phyloP scores from a whole-genome alignment of 2,797 vertebrate genomes.

The Halcyon leucocephala region DNA sequence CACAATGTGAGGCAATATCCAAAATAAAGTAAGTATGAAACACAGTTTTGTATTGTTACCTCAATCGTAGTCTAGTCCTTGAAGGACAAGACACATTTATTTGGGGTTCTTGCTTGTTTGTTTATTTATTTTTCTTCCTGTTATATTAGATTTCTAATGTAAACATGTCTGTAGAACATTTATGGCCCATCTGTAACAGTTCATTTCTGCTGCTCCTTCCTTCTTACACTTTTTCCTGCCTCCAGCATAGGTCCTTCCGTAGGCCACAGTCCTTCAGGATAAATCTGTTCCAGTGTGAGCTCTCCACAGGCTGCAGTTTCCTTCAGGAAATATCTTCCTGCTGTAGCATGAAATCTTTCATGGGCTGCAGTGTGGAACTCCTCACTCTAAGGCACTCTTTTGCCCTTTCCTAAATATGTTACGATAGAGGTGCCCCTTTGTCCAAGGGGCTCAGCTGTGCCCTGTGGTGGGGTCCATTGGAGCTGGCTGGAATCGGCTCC shows the following conservation, averaged over 20 bases:
- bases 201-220: background rate
- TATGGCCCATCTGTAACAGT: no score
- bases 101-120: background rate
- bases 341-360: background rate
- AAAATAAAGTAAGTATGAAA: background rate
- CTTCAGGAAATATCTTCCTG: background rate
- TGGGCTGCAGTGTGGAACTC: background rate
- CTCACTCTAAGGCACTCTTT: background rate
- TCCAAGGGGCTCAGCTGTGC: rapidly evolving
- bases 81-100: background rate
- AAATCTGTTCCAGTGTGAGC: background rate
- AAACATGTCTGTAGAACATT: background rate
- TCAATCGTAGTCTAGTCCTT: background rate
- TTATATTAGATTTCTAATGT: background rate
- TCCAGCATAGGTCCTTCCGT: background rate
- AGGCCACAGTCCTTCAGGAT: background rate
- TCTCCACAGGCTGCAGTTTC: background rate
- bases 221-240: background rate
- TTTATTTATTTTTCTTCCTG: background rate
- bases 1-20: background rate
- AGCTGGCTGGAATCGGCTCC: rapidly evolving
- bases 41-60: background rate
- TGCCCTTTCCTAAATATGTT: background rate
- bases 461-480: rapidly evolving
- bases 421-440: background rate